Evolutionary conservation across 2,113 vertebrate species (phyloP), one percentile per base, ranked within the genome.

Genomic region (Cardinalis cardinalis): DNA sequence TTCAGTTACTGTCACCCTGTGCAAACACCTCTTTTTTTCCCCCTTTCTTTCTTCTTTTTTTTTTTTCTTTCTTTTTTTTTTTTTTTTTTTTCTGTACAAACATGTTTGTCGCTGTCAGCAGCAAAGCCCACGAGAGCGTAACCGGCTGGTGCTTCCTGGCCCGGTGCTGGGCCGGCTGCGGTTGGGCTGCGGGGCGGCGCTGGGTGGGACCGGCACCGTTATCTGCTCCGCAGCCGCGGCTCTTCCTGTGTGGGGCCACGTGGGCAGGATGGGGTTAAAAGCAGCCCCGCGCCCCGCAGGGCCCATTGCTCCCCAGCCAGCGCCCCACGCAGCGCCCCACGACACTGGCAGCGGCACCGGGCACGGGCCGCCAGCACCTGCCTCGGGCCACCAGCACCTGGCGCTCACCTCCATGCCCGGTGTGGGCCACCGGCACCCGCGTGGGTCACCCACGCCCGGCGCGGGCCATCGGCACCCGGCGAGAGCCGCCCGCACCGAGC

Each of bases 261-360:
- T 96, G 95, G 93, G 65, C 76, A 96, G 83, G 83, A 94, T 88
- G 94, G 93, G 93, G 94, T 96, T 96, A 96, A 95, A 96, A 96
- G 94, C 56, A 4, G 83, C 76, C 75, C 49, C 3, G 12, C 6
- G n/a, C 65, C 53, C 44, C 1, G 0, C 32, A 18, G 69, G 65
- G 41, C 9, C 77, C 92, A 93, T 75, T 94, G 88, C 90, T 90
- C 88, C 83, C 25, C 2, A 1, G 90, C 25, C 78, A 55, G 38
- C 83, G 29, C 36, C 44, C 25, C 40, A 7, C 0, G 36, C 58
- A 72, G 74, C 85, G 24, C 61, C 60, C 8, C 55, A 24, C 7
- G 0, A 44, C 56, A 43, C 43, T 3, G 4, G 36, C 70, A 44
- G 12, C 29, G 0, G 32, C 74, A 25, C 26, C 10, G 21, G 1